phyloP scores from a whole-genome alignment of 2,113 vertebrate species.

The Barnardius zonarius region DNA sequence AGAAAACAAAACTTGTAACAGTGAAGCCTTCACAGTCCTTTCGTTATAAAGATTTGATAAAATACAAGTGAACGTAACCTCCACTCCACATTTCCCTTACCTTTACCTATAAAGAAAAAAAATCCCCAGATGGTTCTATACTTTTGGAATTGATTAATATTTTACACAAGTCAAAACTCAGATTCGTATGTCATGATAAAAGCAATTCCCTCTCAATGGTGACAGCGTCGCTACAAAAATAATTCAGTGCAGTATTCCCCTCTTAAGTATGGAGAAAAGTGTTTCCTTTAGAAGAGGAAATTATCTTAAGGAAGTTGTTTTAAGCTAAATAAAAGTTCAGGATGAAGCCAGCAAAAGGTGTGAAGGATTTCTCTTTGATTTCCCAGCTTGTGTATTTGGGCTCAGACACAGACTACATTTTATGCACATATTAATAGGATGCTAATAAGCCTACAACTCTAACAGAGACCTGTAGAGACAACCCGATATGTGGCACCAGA shows the following conservation, averaged over 20 bases:
- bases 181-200: background rate
- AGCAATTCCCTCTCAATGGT: background rate
- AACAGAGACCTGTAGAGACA: conserved; percentile 41
- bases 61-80: background rate
- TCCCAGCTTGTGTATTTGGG: conserved; percentile 81
- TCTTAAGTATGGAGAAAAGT: conserved; percentile 73
- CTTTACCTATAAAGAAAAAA: background rate
- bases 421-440: conserved; percentile 79
- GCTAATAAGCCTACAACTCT: conserved; percentile 68
- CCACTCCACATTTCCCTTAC: background rate
- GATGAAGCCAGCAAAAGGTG: conserved; percentile 77
- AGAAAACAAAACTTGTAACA: background rate
- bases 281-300: conserved; percentile 76
- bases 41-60: background rate
- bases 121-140: background rate
- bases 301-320: conserved; percentile 77
- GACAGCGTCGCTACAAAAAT: background rate
- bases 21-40: background rate
- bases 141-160: background rate
- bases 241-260: conserved; percentile 25
- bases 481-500: conserved; percentile 48
- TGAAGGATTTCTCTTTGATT: conserved; percentile 80
- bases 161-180: background rate
- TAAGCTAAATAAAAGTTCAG: conserved; percentile 76
- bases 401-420: conserved; percentile 72